Percentiles rank a stretch among this genome's conserved stretches.
Evolutionary conservation across 2,113 vertebrate species (phyloP).

Genomic region (Apistogramma diplotaenia): DNA sequence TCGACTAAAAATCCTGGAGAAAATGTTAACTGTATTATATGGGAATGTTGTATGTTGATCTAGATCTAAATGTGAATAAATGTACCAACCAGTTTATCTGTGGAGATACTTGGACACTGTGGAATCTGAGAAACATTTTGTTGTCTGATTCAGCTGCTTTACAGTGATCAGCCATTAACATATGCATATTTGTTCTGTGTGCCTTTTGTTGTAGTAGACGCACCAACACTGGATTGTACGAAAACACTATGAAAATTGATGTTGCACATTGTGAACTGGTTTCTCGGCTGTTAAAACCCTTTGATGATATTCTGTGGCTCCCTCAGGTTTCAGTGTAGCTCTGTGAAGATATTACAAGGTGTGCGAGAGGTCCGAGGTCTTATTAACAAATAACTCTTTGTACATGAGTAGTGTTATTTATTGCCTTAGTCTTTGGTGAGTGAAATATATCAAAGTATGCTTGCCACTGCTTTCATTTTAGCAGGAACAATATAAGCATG

Average conservation of each 20-base stretch:
- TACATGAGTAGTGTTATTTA: background rate
- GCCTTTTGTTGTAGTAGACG: constrained; percentile 2
- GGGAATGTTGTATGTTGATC: background rate
- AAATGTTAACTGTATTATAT: background rate
- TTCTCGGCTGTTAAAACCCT: background rate
- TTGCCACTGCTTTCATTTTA: background rate
- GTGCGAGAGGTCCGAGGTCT: background rate
- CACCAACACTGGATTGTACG: background rate
- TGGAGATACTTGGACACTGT: background rate
- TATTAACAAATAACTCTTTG: background rate
- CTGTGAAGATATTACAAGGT: background rate
- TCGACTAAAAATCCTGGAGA: background rate
- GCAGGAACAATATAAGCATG: background rate
- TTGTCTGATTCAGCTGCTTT: background rate
- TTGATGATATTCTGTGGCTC: background rate
- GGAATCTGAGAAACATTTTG: background rate
- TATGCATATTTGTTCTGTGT: background rate
- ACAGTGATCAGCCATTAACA: background rate
- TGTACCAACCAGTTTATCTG: background rate
- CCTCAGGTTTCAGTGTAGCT: background rate
- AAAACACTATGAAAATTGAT: background rate
- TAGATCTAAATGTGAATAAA: background rate
- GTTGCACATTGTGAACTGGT: background rate
- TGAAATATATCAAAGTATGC: background rate
- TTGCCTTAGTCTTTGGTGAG: constrained; percentile 3